These are phyloP conservation scores for Microdon myrmicae DNA, from an alignment of 2,888 invertebrate genomes.

Conservation along the genomic window DNA sequence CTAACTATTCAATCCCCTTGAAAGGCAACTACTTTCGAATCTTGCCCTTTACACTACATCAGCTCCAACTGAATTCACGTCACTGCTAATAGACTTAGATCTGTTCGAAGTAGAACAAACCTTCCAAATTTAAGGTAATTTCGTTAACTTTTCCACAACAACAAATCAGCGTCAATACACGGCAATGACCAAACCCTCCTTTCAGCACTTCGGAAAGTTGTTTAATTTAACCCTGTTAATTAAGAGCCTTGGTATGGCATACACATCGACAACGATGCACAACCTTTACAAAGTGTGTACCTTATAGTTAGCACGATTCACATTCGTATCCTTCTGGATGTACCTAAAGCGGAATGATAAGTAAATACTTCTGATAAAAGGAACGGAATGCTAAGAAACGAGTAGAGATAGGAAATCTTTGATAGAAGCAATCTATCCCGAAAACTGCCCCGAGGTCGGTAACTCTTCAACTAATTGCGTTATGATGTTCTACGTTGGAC, in stretches of 20 bases:
- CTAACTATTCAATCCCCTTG: too few relatives aligned
- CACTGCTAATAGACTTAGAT: conserved; percentile 11
- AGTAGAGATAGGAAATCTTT: too few relatives aligned
- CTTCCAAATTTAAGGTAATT: conserved; percentile 33
- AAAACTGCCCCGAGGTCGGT: conserved; percentile 42
- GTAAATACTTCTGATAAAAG: too few relatives aligned
- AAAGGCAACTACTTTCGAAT: too few relatives aligned
- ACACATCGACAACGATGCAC: background rate
- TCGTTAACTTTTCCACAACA: conserved; percentile 41
- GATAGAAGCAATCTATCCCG: conserved; percentile 40
- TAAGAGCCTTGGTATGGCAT: conserved; percentile 22
- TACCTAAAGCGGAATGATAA: too few relatives aligned
- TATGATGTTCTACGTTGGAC: conserved; percentile 37
- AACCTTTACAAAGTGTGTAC: background rate
- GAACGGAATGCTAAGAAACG: too few relatives aligned
- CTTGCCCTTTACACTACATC: too few relatives aligned
- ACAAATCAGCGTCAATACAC: background rate
- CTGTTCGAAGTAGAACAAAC: conserved; percentile 32
- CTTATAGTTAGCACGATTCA: conserved; percentile 4
- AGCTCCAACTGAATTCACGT: too few relatives aligned
- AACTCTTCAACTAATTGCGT: conserved; percentile 43
- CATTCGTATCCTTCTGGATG: conserved; percentile 4
- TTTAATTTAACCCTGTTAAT: conserved; percentile 41
- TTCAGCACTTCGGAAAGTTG: conserved; percentile 22
- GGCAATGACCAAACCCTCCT: conserved; percentile 2